Base-by-base conservation (phyloP, 2,113 vertebrate species). In the Cnemophilus loriae region DNA sequence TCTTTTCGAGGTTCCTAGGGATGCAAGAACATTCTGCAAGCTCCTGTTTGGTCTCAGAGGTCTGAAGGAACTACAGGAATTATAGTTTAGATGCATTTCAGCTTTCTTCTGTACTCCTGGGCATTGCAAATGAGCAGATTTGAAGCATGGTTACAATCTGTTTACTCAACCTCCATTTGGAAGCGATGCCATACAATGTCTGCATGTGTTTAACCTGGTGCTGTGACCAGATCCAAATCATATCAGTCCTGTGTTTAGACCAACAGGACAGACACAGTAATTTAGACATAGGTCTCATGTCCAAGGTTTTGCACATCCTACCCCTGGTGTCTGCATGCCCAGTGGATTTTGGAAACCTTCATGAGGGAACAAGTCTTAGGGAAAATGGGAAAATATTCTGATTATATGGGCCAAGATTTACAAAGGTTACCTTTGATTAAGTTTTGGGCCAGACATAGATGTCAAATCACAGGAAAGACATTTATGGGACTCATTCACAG, bases 261-360 rank as follows among this genome's bases (percentile, higher is more conserved):
- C 44, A 71, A n/a, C 21, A 44, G 33, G 27, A 20, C 44, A 75
- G 30, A 68, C 11, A 8, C 7, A 9, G 13, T 52, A 82, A 52
- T 78, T 71, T 44, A 56, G 53, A 24, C 42, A 57, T 5, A 0
- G 0, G 17, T 35, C 2, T 22, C 9, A 5, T 0, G 3, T 79
- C 50, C 22, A 64, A 53, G 13, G 32, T 68, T 90, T 78, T 85
- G 20, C 8, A 61, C 30, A 65, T 37, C 8, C 24, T 59, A 11
- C 9, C 6, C 9, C 20, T 3, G 3, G 17, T 57, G 11, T 37
- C 67, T 67, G 17, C 20, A 44, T 37, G 30, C 28, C 17, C 17
- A n/a, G 21, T 17, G 22, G 19, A 55, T 78, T 77, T 93, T 16
- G 30, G 46, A 55, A 90, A 41, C n/a, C 41, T 89, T 79, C 37